Conservation (phyloP, 1,140 invertebrate genomes). For the Probaryconus sp. region DNA sequence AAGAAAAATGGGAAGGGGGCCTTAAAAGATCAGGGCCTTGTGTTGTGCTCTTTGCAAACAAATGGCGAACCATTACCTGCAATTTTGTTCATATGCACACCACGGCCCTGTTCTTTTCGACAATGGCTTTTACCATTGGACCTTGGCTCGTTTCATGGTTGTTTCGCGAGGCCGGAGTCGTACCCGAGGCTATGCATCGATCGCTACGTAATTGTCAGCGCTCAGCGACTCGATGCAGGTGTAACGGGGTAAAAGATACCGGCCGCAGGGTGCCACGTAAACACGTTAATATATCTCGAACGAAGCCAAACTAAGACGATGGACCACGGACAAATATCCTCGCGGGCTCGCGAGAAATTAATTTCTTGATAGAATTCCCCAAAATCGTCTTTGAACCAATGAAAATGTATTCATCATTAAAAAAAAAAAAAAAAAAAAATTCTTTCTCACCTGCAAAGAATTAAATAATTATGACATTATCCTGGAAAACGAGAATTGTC, state of each 20-base stretch:
- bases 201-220: conserved; percentile 77
- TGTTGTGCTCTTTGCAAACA: conserved; percentile 73
- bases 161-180: conserved; percentile 63
- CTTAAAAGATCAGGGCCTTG: conserved; percentile 24
- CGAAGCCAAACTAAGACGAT: conserved; percentile 41
- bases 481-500: background rate
- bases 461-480: conserved; percentile 17
- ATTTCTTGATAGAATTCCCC: conserved; percentile 47
- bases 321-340: conserved; percentile 54
- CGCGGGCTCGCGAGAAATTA: conserved; percentile 50
- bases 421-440: conserved; percentile 8
- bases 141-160: conserved; percentile 64
- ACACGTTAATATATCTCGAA: conserved; percentile 71
- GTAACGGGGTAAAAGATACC: conserved; percentile 65
- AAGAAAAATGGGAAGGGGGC: conserved; percentile 11
- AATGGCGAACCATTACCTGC: conserved; percentile 75
- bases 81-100: conserved; percentile 68
- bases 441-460: conserved; percentile 1
- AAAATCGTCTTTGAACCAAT: conserved; percentile 27
- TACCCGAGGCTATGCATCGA: conserved; percentile 74
- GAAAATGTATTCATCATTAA: conserved; percentile 1
- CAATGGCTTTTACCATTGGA: conserved; percentile 60
- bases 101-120: conserved; percentile 61
- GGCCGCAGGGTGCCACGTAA: conserved; percentile 68
- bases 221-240: conserved; percentile 73